phyloP scores from a whole-genome alignment of 2,888 invertebrate species.

The Blera fallax region DNA sequence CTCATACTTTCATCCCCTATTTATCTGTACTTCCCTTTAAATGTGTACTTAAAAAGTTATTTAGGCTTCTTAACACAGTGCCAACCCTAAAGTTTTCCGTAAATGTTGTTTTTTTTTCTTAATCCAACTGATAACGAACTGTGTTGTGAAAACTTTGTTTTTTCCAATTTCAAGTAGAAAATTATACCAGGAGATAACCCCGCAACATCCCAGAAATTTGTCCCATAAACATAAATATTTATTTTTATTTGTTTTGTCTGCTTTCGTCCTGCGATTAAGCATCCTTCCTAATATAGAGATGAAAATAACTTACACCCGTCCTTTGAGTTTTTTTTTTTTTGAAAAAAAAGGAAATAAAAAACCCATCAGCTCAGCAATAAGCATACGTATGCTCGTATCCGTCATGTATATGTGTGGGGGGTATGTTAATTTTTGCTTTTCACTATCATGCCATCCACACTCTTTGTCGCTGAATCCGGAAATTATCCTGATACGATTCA shows the following conservation, averaged over 20 bases:
- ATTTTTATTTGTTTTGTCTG: conserved; percentile 44
- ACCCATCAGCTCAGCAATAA: neutral
- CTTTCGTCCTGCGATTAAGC: conserved; percentile 9
- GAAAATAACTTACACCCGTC: neutral
- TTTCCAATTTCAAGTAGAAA: conserved; percentile 7
- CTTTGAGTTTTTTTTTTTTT: neutral
- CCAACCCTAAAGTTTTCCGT: neutral
- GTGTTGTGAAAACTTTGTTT: neutral
- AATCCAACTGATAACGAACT: neutral
- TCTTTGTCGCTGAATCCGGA: conserved; percentile 18
- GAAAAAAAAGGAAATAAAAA: neutral
- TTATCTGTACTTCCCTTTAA: neutral
- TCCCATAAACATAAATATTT: conserved; percentile 46
- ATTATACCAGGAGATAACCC: conserved; percentile 9
- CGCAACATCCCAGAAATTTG: conserved; percentile 16
- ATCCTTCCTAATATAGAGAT: neutral
- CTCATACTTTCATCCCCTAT: neutral
- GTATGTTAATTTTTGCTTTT: conserved; percentile 48
- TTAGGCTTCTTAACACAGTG: neutral
- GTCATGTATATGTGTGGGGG: neutral
- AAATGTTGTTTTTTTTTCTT: neutral
- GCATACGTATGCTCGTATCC: neutral
- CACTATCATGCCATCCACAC: conserved; percentile 24
- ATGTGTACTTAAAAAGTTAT: neutral
- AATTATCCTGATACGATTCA: conserved; percentile 60